These are phyloP conservation scores for Hexactinellida sp. DNA, from an alignment of 37 sponge, comb jelly and placozoan species.

Conservation along the genomic window DNA sequence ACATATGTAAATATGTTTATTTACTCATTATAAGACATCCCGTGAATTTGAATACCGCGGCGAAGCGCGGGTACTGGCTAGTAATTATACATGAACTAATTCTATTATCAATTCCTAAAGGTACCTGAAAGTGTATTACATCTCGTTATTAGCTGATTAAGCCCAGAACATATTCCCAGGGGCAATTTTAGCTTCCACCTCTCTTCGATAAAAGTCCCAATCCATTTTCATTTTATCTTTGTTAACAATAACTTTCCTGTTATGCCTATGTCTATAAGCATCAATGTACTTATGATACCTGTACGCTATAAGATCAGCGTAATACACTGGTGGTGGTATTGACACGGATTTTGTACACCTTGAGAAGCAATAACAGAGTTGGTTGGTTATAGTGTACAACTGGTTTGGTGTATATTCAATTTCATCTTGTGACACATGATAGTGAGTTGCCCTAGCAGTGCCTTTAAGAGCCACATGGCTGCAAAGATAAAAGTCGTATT, in stretches of 20 bases:
- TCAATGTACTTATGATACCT: neutral
- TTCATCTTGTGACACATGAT: neutral
- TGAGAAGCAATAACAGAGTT: neutral
- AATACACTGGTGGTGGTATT: neutral
- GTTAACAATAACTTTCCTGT: neutral
- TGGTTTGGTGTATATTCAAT: neutral
- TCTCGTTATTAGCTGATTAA: too few species aligned
- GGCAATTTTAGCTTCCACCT: neutral
- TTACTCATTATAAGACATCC: too few species aligned
- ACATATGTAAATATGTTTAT: too few species aligned
- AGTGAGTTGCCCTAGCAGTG: neutral
- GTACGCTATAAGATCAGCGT: neutral
- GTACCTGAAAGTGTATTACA: too few species aligned
- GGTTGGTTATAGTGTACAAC: neutral
- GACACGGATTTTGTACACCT: neutral
- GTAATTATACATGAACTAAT: too few species aligned
- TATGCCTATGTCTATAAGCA: neutral
- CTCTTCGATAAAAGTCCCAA: neutral
- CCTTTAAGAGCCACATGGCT: neutral
- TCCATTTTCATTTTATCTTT: neutral
- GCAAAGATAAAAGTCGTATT: neutral
- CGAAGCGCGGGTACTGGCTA: too few species aligned
- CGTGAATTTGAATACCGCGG: too few species aligned
- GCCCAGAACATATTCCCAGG: constrained; percentile 12
- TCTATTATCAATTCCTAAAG: too few species aligned